phyloP scores from a whole-genome alignment of 2,888 invertebrate species.

The Nemoura dubitans region DNA sequence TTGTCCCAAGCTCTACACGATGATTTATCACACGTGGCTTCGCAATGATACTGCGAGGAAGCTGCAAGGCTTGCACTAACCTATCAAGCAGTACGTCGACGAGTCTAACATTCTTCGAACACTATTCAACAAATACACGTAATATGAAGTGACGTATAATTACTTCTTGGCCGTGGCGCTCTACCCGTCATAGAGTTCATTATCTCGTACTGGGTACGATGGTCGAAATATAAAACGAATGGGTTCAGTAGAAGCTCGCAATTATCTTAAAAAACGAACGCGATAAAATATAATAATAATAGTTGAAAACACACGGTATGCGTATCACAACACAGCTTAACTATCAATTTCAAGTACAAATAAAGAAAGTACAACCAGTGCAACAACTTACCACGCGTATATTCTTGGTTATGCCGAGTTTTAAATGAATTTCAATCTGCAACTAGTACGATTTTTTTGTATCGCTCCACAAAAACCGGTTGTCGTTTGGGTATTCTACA shows the following conservation, averaged over 20 bases:
- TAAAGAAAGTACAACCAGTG: neutral
- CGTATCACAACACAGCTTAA: neutral
- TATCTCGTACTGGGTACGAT: neutral
- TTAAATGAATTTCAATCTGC: neutral
- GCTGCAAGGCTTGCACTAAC: too few relatives aligned
- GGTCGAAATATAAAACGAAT: neutral
- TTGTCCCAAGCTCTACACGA: too few relatives aligned
- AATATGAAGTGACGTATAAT: too few relatives aligned
- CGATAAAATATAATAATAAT: neutral
- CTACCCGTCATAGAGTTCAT: neutral
- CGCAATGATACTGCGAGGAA: too few relatives aligned
- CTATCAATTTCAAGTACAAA: neutral
- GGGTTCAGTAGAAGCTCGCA: neutral
- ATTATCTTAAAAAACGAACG: neutral
- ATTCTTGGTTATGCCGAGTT: neutral
- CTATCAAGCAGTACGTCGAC: too few relatives aligned
- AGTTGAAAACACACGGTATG: neutral
- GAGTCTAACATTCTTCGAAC: too few relatives aligned
- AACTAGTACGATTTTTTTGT: neutral
- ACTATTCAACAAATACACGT: too few relatives aligned
- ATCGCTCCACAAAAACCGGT: neutral
- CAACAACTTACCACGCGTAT: neutral
- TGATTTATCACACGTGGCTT: too few relatives aligned
- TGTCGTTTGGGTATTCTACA: neutral
- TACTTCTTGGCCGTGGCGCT: too few relatives aligned